These are phyloP conservation scores for Berghia stephanieae DNA, from an alignment of 1,140 invertebrate genomes.

Conservation along the genomic window DNA sequence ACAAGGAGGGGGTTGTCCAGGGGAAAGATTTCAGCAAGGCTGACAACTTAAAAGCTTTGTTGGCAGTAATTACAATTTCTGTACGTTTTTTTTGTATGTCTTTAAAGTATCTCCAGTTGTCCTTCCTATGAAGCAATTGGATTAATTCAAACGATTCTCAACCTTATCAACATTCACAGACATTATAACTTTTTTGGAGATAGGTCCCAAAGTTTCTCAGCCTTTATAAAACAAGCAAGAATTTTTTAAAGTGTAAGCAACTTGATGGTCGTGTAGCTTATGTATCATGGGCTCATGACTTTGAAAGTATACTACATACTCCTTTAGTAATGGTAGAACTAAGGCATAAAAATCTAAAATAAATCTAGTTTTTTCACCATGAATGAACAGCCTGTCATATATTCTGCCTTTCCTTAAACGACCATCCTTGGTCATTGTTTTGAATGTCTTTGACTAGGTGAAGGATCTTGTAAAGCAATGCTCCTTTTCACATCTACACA, in stretches of 20 bases:
- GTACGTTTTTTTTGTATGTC: too few species aligned
- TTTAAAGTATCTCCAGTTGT: too few species aligned
- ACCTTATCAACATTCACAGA: not conserved
- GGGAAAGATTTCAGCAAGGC: too few species aligned
- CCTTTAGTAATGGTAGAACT: constrained; percentile 23
- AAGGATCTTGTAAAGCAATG: not conserved
- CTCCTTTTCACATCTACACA: not conserved
- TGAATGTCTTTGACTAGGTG: not conserved
- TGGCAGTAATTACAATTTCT: too few species aligned
- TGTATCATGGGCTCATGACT: constrained; percentile 34
- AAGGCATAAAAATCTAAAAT: too few species aligned
- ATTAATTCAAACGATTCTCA: not conserved
- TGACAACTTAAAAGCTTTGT: too few species aligned
- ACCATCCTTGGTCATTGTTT: constrained; percentile 29
- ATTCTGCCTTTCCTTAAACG: not conserved
- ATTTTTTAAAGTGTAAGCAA: constrained; percentile 11
- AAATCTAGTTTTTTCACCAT: too few species aligned
- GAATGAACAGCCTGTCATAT: constrained; percentile 27
- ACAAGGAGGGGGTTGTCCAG: too few species aligned
- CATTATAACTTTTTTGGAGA: not conserved
- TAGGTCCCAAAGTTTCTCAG: not conserved
- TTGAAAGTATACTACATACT: constrained; percentile 31
- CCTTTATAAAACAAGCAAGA: constrained; percentile 31
- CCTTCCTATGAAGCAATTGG: too few species aligned
- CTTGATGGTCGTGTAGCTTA: constrained; percentile 30